phyloP scores from a whole-genome alignment of 2,797 vertebrate species.

The Ptychadena robeensis region DNA sequence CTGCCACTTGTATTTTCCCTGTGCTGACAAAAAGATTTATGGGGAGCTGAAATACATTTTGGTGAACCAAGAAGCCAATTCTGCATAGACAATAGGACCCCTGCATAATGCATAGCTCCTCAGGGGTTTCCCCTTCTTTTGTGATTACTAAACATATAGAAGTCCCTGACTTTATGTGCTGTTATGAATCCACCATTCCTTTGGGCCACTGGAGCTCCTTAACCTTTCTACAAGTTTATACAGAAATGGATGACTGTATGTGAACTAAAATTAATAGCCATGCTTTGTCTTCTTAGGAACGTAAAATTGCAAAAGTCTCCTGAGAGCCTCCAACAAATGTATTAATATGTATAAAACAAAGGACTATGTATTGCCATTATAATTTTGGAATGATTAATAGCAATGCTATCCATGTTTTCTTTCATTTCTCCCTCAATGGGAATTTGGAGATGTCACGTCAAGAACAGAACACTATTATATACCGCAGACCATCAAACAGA shows the following conservation, averaged over 20 bases:
- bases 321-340: constrained; percentile 33
- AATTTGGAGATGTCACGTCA: constrained; percentile 63
- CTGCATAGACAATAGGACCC: constrained; percentile 6
- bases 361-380: constrained; percentile 36
- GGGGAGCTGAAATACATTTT: constrained; percentile 14
- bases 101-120: constrained; percentile 21
- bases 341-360: constrained; percentile 45
- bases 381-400: constrained; percentile 63
- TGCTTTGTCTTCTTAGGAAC: constrained; percentile 22
- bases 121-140: constrained; percentile 26
- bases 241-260: constrained; percentile 42
- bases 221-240: constrained; percentile 30
- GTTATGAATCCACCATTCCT: constrained; percentile 15
- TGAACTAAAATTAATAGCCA: constrained; percentile 30
- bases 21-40: constrained; percentile 48
- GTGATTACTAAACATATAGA: constrained; percentile 20
- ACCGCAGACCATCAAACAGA: constrained; percentile 57
- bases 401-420: constrained; percentile 35
- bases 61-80: constrained; percentile 43
- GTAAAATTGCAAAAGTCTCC: constrained; percentile 21
- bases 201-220: constrained; percentile 23
- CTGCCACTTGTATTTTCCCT: neutral
- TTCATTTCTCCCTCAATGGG: constrained; percentile 18
- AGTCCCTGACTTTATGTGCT: constrained; percentile 12
- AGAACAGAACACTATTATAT: constrained; percentile 61